These are phyloP conservation scores for Salvelinus alpinus DNA, from an alignment of 2,113 vertebrate genomes.

Conservation along the genomic window DNA sequence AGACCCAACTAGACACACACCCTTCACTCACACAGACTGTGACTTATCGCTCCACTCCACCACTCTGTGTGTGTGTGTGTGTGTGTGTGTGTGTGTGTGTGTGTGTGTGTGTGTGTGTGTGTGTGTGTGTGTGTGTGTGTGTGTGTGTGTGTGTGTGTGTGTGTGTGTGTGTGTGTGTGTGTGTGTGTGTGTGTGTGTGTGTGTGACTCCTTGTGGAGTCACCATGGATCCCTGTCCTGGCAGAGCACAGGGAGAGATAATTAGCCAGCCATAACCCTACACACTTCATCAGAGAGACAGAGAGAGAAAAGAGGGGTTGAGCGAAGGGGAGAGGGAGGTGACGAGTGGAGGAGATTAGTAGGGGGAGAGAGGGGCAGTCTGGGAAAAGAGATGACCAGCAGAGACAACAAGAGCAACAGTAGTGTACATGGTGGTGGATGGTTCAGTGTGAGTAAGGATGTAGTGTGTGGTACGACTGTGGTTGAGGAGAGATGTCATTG, in stretches of 20 bases:
- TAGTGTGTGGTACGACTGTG: no score
- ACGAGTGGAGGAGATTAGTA: constrained; percentile 35
- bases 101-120: no score
- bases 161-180: no score
- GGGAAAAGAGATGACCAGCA: constrained; percentile 28
- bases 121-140: no score
- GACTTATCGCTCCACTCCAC: no score
- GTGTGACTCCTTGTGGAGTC: constrained; percentile 8
- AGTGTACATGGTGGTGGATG: no score
- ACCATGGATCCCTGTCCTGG: constrained; percentile 52
- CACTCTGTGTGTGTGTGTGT: no score
- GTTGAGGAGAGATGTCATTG: no score
- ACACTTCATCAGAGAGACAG: constrained; percentile 57
- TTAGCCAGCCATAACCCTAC: constrained; percentile 64
- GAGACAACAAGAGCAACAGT: not conserved
- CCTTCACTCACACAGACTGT: constrained; percentile 2
- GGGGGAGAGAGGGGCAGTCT: constrained; percentile 25
- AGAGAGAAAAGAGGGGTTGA: constrained; percentile 11
- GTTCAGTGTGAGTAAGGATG: no score
- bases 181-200: no score
- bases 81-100: no score
- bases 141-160: no score
- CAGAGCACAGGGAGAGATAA: constrained; percentile 65
- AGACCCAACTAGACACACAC: not conserved
- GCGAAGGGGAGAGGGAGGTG: constrained; percentile 1